A percentile compares a stretch with the other conserved stretches of the same genome.
phyloP scores from a whole-genome alignment of 2,113 vertebrate species.

The Grammomys dolichurus region DNA sequence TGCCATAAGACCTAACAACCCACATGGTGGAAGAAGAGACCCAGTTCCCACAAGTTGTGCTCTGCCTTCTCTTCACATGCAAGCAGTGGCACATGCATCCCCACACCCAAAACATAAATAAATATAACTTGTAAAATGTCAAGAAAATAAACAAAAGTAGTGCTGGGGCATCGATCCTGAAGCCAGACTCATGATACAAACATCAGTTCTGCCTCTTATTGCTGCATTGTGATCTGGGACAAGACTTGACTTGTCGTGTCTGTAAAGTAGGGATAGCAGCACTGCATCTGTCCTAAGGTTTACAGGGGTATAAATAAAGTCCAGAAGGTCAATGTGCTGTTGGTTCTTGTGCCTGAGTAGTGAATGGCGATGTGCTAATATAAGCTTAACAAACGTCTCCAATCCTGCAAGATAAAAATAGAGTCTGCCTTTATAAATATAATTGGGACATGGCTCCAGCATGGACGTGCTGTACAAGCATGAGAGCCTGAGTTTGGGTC shows the following conservation, averaged over 20 bases:
- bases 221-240: background rate
- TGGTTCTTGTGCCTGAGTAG: conserved; percentile 11
- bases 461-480: background rate
- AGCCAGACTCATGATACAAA: conserved; percentile 1
- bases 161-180: background rate
- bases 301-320: background rate
- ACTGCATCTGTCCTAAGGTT: background rate
- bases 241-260: background rate
- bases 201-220: background rate
- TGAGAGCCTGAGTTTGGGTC: background rate
- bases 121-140: background rate
- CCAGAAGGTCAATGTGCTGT: conserved; percentile 12
- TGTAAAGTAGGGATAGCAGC: background rate
- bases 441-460: background rate
- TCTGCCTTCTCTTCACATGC: background rate
- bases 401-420: background rate
- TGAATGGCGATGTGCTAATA: background rate
- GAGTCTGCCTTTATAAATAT: background rate
- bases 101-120: background rate
- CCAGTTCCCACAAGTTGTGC: background rate
- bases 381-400: conserved; percentile 25
- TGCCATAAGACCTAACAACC: background rate
- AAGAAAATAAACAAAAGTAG: background rate
- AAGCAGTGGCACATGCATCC: background rate
- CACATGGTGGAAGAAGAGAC: background rate